phyloP scores from a whole-genome alignment of 2,797 vertebrate genomes.

The Phrynocephalus forsythii region DNA sequence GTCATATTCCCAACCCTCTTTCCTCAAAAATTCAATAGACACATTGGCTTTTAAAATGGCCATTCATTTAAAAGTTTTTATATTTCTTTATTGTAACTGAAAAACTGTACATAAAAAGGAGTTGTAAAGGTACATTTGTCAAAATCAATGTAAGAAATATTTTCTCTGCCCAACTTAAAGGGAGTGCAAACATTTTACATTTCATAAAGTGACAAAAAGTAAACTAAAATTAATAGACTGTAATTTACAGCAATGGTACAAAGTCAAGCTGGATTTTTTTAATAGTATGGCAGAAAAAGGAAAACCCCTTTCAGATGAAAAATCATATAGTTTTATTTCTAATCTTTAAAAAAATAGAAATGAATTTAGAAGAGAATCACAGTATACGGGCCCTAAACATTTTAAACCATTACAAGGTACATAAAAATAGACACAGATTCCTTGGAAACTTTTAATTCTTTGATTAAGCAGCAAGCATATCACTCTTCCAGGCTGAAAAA shows the following conservation, averaged over 20 bases:
- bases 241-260: slow-evolving; percentile 50
- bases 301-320: slow-evolving; percentile 73
- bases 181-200: slow-evolving; percentile 77
- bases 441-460: slow-evolving; percentile 86
- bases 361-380: slow-evolving; percentile 80
- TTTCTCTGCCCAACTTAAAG: slow-evolving; percentile 68
- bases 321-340: slow-evolving; percentile 78
- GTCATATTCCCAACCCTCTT: slow-evolving; percentile 44
- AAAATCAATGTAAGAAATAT: slow-evolving; percentile 74
- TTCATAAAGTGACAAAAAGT: slow-evolving; percentile 77
- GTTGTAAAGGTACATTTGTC: slow-evolving; percentile 75
- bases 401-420: slow-evolving; percentile 78
- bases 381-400: slow-evolving; percentile 81
- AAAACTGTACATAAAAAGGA: slow-evolving; percentile 77
- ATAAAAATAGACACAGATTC: slow-evolving; percentile 84
- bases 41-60: slow-evolving; percentile 60
- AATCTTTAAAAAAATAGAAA: slow-evolving; percentile 80
- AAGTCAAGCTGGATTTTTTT: slow-evolving; percentile 65
- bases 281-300: slow-evolving; percentile 58
- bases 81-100: slow-evolving; percentile 76
- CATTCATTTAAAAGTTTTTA: slow-evolving; percentile 58
- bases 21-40: slow-evolving; percentile 37
- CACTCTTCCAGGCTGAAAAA: slow-evolving; percentile 77
- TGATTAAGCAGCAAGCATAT: slow-evolving; percentile 86
- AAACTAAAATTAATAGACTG: slow-evolving; percentile 70